These are phyloP conservation scores for Brenthis ino DNA, from an alignment of 2,888 invertebrate species.

Conservation along the genomic window DNA sequence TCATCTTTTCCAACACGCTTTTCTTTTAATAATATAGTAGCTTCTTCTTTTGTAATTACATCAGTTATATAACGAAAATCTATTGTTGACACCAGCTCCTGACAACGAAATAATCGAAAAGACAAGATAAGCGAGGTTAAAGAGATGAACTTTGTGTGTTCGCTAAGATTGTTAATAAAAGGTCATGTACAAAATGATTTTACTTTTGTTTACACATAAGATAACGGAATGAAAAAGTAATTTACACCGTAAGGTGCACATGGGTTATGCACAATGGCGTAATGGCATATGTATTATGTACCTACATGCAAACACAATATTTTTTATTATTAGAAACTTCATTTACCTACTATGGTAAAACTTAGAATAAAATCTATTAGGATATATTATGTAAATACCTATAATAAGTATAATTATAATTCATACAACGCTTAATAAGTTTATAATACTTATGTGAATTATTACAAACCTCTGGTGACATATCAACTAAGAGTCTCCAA, in stretches of 20 bases:
- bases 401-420: no score
- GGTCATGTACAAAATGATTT: constrained; percentile 4
- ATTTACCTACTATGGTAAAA: no score
- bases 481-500: constrained; percentile 92
- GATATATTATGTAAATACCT: no score
- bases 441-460: background rate
- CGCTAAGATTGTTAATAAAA: constrained; percentile 21
- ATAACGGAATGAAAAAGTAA: background rate
- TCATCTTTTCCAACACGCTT: constrained; percentile 82
- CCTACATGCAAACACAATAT: no score
- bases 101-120: constrained; percentile 31
- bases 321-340: no score
- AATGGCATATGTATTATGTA: no score
- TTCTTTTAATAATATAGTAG: constrained; percentile 85
- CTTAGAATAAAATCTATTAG: no score
- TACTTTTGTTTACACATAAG: constrained; percentile 10
- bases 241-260: no score
- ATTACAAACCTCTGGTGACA: constrained; percentile 87
- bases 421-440: no score
- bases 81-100: constrained; percentile 90
- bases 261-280: no score
- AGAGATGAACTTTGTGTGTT: constrained; percentile 24
- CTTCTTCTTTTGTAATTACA: constrained; percentile 91
- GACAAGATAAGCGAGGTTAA: constrained; percentile 25
- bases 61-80: constrained; percentile 94